These are phyloP conservation scores for Melitaea cinxia DNA, from an alignment of 1,140 invertebrate species.

Conservation along the genomic window DNA sequence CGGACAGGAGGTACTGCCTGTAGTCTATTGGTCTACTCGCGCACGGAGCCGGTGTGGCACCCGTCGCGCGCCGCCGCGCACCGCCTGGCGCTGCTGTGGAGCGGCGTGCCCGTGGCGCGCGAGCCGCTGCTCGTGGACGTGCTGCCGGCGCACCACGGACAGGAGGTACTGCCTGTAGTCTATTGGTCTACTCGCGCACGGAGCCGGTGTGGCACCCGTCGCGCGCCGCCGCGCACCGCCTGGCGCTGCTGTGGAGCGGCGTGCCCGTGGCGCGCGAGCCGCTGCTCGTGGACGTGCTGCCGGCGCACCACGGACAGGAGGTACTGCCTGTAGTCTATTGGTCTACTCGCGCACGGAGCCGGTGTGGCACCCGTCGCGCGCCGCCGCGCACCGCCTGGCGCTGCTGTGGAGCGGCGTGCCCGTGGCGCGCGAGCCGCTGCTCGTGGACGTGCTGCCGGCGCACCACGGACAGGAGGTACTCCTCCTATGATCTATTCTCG, in stretches of 20 bases:
- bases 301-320: conserved; percentile 82
- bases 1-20: conserved; percentile 83
- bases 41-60: too few relatives aligned
- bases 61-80: too few relatives aligned
- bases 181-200: too few relatives aligned
- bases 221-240: background rate
- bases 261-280: background rate
- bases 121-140: too few relatives aligned
- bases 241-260: background rate
- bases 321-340: conserved; percentile 42
- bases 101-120: too few relatives aligned
- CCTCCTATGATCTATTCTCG: too few relatives aligned
- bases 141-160: too few relatives aligned
- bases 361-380: background rate
- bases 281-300: background rate
- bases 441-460: background rate
- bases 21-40: too few relatives aligned
- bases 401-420: background rate
- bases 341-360: background rate
- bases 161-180: too few relatives aligned
- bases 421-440: background rate
- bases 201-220: background rate
- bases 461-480: conserved; percentile 83
- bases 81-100: too few relatives aligned
- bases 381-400: background rate